Conservation (phyloP, 2,888 invertebrate genomes). For the Sphaerophoria taeniata region DNA sequence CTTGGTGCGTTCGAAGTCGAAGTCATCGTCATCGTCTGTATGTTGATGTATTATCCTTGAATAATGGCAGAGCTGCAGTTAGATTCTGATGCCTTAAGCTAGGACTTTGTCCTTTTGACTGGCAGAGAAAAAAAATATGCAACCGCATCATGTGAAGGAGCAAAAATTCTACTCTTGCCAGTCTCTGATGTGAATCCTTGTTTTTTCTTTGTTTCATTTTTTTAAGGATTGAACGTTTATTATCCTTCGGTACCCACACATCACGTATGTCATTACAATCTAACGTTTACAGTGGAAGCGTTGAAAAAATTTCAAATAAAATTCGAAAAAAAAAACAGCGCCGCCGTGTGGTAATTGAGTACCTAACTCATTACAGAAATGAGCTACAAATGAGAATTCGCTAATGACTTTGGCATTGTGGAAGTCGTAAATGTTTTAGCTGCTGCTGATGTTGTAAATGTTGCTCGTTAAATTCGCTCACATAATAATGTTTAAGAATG, state of each 20-base stretch:
- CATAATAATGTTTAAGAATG: conserved; percentile 11
- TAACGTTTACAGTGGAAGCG: conserved; percentile 22
- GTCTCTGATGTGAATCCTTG: background rate
- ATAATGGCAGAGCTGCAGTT: conserved; percentile 15
- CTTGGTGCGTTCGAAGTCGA: conserved; percentile 9
- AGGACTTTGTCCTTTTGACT: conserved; percentile 56
- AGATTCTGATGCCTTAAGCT: conserved; percentile 28
- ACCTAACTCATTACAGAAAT: conserved; percentile 66
- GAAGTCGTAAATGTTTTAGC: conserved; percentile 65
- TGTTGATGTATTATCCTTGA: conserved; percentile 67
- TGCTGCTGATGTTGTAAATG: conserved; percentile 65
- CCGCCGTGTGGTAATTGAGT: conserved; percentile 67
- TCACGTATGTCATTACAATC: conserved; percentile 14
- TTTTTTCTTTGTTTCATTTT: conserved; percentile 33
- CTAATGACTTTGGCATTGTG: conserved; percentile 74
- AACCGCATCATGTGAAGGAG: too few species aligned
- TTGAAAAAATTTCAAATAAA: background rate
- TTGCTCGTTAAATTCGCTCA: conserved; percentile 54
- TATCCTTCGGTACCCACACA: background rate
- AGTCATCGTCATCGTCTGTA: background rate
- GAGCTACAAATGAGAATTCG: conserved; percentile 65
- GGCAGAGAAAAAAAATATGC: background rate
- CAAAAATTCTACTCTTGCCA: too few species aligned
- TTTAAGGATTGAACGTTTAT: background rate
- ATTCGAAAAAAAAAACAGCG: background rate